Evolutionary conservation across 2,888 invertebrate species (phyloP), one percentile per base, ranked within the genome.

Genomic region (Esperia sulphurella): DNA sequence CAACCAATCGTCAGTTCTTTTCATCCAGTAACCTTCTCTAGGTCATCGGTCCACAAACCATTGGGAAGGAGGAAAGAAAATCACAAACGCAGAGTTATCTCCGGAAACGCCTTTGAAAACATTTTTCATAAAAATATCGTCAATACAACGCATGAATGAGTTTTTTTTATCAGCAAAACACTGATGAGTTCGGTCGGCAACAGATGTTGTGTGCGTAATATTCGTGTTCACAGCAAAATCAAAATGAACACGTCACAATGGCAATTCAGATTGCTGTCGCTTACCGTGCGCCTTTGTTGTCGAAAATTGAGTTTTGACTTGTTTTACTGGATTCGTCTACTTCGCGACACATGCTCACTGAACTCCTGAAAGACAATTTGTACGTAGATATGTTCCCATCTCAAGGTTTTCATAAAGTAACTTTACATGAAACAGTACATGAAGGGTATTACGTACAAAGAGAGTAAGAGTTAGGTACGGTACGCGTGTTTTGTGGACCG

Each of bases 301-400:
- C 46, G 21, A 30, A 29, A 49, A 49, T 52, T 45, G 46, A 46
- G 49, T 52, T 51, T 43, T 41, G 46, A 52, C 39, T 49, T 44
- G 31, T 46, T 48, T 48, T 43, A 51, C 30, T 48, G 45, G 46
- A 48, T 51, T 50, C 44, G 47, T 50, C 45, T 51, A 14, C 45
- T 21, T 21, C 35, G 6, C 43, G 39, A 43, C 40, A 35, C 3
- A 31, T 40, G 39, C 38, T 42, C 9, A 29, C 29, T 21, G 14
- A 40, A 40, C 14, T 40, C 14, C 40, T 21, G 40, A 8, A 21
- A 14, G 40, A 10, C 14, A 14, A 8, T 14, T 35, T 10, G 10
- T 35, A 35, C 21, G 21, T 21, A 21, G 21, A 21, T 3, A 21
- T 21, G 21, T 21, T 3, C 21, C 21, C 21, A 21, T 21, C 21